phyloP scores from a whole-genome alignment of 2,888 invertebrate species.

The Epistrophe eligans region DNA sequence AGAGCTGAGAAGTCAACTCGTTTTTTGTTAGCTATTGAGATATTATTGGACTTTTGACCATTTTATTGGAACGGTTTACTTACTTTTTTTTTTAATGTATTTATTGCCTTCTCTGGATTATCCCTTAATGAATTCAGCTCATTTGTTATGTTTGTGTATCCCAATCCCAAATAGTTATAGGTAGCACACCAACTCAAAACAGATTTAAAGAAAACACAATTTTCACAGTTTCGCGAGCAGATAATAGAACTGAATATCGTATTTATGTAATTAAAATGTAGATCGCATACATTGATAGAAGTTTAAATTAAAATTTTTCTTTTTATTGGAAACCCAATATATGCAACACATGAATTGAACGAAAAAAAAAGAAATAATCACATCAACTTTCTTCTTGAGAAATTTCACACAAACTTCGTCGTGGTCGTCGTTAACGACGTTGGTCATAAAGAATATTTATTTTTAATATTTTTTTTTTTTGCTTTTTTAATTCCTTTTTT shows the following conservation, averaged over 20 bases:
- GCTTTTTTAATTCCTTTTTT: slow-evolving; percentile 42
- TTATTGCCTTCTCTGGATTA: slow-evolving; percentile 19
- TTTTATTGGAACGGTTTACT: slow-evolving; percentile 50
- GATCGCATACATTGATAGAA: not conserved
- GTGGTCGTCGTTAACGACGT: slow-evolving; percentile 43
- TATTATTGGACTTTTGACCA: slow-evolving; percentile 31
- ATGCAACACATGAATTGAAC: slow-evolving; percentile 25
- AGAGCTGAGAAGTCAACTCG: slow-evolving; percentile 69
- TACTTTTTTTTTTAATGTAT: slow-evolving; percentile 33
- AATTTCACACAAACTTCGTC: slow-evolving; percentile 70
- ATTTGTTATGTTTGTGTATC: slow-evolving; percentile 46
- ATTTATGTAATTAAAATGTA: slow-evolving; percentile 18
- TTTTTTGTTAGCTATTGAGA: slow-evolving; percentile 31
- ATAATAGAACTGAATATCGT: not conserved
- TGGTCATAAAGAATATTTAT: slow-evolving; percentile 67
- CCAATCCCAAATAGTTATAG: slow-evolving; percentile 24
- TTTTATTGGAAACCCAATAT: slow-evolving; percentile 48
- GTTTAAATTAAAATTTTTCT: slow-evolving; percentile 22
- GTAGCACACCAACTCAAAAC: not conserved
- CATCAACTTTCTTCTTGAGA: slow-evolving; percentile 73
- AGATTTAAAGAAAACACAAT: not conserved
- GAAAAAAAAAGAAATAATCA: slow-evolving; percentile 47
- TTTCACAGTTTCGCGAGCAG: slow-evolving; percentile 17
- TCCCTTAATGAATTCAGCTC: slow-evolving; percentile 57
- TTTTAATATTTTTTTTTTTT: slow-evolving; percentile 59